Base-by-base conservation (phyloP, 2,888 invertebrate species). In the Drosophila atripex region DNA sequence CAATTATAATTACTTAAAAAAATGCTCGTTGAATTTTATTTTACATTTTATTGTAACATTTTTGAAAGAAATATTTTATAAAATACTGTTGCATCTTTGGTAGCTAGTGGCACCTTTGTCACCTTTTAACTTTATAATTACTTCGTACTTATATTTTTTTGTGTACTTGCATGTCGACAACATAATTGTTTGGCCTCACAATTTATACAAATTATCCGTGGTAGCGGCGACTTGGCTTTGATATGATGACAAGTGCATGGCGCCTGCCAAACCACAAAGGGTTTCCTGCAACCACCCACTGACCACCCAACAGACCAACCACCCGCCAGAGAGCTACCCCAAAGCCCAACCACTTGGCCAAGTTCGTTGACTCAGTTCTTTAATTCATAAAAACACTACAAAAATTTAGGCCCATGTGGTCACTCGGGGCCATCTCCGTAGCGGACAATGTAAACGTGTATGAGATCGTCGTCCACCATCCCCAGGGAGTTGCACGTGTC, bases 121-220 rank as follows among this genome's bases (percentile, higher is more conserved):
- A 23, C 21, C 35, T 35, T 35, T 35, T n/a, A 35, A 35, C 35
- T 14, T 18, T 41, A 41, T 41, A 35, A 35, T 35, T 35, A 35
- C 8, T 41, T 41, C 3, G 9, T 41, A 18, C 18, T 47, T 55
- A 7, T 35, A 35, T 43, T 39, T 53, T 39, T 6, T 18, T 7
- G 38, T 25, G 18, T 18, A 38, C 52, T 64, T 85, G 86, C 88
- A 85, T 87, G 86, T 82, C 71, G 83, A 75, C 88, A 68, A 78
- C 86, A 76, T 87, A 87, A 82, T 88, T 87, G 86, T 76, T 74
- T 35, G 55, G 70, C 69, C 72, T 60, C 58, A 71, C 75, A 78
- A 73, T 70, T 83, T 72, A 65, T 43, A 82, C 61, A 75, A 83
- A 86, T 72, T 78, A 74, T 73, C 56, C 66, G 23, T 30, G 25